Base-by-base conservation (phyloP, 2,113 vertebrate genomes). In the Coryphaenoides rupestris region DNA sequence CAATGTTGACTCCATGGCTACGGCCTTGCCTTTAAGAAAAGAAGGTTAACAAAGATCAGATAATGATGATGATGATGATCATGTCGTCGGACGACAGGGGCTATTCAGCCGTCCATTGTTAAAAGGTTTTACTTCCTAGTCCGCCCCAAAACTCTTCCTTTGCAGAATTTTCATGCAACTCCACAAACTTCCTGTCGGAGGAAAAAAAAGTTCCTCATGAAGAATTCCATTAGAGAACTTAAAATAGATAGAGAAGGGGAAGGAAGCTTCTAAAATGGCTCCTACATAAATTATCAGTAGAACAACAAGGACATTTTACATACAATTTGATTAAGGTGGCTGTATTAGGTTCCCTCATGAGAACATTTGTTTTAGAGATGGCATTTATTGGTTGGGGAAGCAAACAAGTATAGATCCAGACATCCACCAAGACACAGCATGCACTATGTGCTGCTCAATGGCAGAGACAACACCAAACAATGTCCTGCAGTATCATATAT, bases 301-400 rank as follows among this genome's bases (percentile, higher is more conserved):
- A 68, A 54, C 40, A 60, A 47, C 59, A 71, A 21, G 23, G 50
- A 24, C 64, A 58, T 1, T 55, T 16, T 10, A 10, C 49, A 10
- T 23, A 9, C 5, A 62, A 75, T 65, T 22, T 55, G 22, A 76
- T 73, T 65, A 52, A 65, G 56, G 4, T 17, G 15, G 4, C 52
- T 77, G 60, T 63, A 69, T 74, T 77, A 73, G 59, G 49, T 59
- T 73, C 5, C 54, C 19, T 56, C 13, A 68, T 33, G 63, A 63
- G 72, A 45, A 21, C 28, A 9, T 70, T 73, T 64, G 50, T 58
- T 80, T 70, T 15, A 65, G n/a, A 22, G 33, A 16, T 28, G 67
- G 62, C 63, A 49, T 77, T 77, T 77, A 75, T 78, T 68, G 22
- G 59, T 24, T 58, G 22, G 3, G 45, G 54, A 45, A 65, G 60